A percentile compares a stretch with the other conserved stretches of the same genome.
phyloP scores from a whole-genome alignment of 2,797 vertebrate species.

The Crotalus adamanteus region DNA sequence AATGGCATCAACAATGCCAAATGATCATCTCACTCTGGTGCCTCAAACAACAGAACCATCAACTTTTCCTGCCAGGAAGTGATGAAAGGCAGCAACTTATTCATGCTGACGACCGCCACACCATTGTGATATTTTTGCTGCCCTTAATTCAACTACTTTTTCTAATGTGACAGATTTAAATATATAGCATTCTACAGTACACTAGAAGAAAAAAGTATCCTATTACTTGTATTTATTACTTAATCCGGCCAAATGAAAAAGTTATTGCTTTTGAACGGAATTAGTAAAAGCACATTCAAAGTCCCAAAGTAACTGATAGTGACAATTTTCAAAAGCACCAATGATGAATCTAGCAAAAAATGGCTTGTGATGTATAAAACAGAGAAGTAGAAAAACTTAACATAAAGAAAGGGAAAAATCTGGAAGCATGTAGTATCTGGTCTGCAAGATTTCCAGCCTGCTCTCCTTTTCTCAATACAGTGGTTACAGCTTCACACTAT shows the following conservation, averaged over 20 bases:
- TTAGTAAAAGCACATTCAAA: constrained; percentile 67
- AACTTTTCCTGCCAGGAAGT: neutral
- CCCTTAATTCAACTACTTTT: neutral
- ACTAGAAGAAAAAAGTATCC: constrained; percentile 56
- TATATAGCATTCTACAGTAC: constrained; percentile 49
- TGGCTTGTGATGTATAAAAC: constrained; percentile 56
- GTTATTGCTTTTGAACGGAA: constrained; percentile 66
- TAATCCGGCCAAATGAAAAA: constrained; percentile 67
- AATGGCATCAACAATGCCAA: neutral
- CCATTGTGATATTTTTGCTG: neutral
- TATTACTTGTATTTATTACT: constrained; percentile 68
- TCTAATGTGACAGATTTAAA: constrained; percentile 38
- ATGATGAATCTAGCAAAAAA: constrained; percentile 60
- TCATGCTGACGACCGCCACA: neutral
- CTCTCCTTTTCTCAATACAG: neutral
- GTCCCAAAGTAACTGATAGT: constrained; percentile 63
- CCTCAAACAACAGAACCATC: neutral
- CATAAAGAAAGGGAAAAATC: constrained; percentile 33
- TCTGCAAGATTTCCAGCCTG: constrained; percentile 29
- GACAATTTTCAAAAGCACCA: constrained; percentile 66
- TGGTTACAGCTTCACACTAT: neutral
- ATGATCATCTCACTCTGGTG: neutral
- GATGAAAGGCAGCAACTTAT: neutral
- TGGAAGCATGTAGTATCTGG: constrained; percentile 41
- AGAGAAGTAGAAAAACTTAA: constrained; percentile 37